These are phyloP conservation scores for Montipora cactus DNA, from an alignment of 64 coral and sea anemone genomes.

Conservation along the genomic window DNA sequence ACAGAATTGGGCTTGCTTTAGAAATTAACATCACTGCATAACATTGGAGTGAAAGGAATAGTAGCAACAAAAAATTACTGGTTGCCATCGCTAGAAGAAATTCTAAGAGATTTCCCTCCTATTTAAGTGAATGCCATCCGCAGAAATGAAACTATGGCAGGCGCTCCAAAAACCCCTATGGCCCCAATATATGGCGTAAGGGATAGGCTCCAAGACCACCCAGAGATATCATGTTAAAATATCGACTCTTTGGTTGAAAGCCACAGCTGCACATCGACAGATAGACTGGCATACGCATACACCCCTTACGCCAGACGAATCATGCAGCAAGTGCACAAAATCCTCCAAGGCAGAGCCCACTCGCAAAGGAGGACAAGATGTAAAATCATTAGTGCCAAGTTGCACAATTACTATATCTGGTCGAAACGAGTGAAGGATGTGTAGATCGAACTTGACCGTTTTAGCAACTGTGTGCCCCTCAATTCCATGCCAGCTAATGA, in stretches of 20 bases:
- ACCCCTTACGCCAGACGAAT: background rate
- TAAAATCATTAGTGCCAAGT: conserved; percentile 35
- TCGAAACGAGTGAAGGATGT: background rate
- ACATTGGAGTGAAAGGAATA: too few species aligned
- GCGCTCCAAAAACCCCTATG: background rate
- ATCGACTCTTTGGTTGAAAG: background rate
- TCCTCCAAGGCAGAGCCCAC: background rate
- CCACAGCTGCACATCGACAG: background rate
- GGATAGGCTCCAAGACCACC: conserved; percentile 2
- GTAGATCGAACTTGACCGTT: background rate
- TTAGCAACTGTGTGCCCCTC: conserved; percentile 34
- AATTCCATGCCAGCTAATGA: conserved; percentile 3
- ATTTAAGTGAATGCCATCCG: background rate
- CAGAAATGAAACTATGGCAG: background rate
- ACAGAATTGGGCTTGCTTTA: background rate
- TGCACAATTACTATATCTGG: conserved; percentile 23
- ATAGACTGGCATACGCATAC: conserved; percentile 1
- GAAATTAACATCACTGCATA: background rate
- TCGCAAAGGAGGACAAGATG: background rate
- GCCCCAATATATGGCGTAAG: conserved; percentile 2
- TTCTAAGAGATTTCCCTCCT: background rate
- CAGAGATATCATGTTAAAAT: background rate
- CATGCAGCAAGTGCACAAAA: background rate
- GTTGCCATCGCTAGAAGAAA: too few species aligned
- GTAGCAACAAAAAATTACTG: too few species aligned